These are phyloP conservation scores for Pterostichus niger DNA, from an alignment of 2,888 invertebrate genomes.

Conservation along the genomic window DNA sequence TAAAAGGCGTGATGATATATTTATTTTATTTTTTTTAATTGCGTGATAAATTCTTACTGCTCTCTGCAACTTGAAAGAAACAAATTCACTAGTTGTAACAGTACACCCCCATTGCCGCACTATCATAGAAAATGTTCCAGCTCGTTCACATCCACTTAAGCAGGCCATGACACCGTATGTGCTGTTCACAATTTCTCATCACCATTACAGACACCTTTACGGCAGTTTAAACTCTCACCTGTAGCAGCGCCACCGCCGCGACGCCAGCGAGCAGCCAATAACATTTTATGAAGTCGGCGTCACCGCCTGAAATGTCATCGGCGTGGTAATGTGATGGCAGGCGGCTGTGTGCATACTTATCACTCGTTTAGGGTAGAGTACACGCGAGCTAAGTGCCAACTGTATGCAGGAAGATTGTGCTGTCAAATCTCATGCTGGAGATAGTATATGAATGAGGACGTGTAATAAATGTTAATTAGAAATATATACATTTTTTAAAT, in stretches of 20 bases:
- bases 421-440: too few species aligned
- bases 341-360: constrained; percentile 31
- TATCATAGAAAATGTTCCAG: neutral
- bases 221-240: constrained; percentile 26
- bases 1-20: too few species aligned
- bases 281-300: constrained; percentile 38
- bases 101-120: too few species aligned
- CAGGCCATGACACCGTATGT: neutral
- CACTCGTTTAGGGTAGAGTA: constrained; percentile 26
- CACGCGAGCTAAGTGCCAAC: neutral
- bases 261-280: constrained; percentile 1
- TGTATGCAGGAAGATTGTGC: too few species aligned
- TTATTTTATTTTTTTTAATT: too few species aligned
- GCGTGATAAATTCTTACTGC: too few species aligned
- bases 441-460: too few species aligned
- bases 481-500: too few species aligned
- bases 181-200: constrained; percentile 36
- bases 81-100: too few species aligned
- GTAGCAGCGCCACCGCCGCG: neutral
- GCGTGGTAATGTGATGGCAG: constrained; percentile 4
- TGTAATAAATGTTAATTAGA: too few species aligned
- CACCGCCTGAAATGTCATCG: constrained; percentile 21
- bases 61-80: too few species aligned
- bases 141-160: constrained; percentile 12
- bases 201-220: constrained; percentile 29